These are phyloP conservation scores for Eublepharis macularius DNA, from an alignment of 2,113 vertebrate genomes.

Conservation along the genomic window DNA sequence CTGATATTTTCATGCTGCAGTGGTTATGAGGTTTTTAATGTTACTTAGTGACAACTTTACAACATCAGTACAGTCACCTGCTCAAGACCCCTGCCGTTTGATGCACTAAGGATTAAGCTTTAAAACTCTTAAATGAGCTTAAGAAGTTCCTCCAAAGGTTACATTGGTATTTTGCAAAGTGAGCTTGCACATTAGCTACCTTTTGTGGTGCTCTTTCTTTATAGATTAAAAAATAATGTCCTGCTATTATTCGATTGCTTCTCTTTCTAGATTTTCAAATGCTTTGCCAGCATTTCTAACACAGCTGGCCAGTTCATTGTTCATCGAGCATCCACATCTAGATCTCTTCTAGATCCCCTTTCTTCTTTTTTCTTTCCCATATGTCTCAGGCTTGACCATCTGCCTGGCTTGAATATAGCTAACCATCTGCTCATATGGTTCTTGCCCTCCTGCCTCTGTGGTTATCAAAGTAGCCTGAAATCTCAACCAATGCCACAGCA, in stretches of 20 bases:
- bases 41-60: slow-evolving; percentile 28
- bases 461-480: not conserved
- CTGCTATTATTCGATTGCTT: not conserved
- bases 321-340: not conserved
- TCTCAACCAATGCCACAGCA: not conserved
- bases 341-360: not conserved
- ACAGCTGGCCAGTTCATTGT: not conserved
- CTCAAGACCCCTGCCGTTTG: not conserved
- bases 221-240: not conserved
- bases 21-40: slow-evolving; percentile 30
- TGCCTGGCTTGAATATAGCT: too few relatives aligned
- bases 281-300: not conserved
- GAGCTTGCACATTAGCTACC: not conserved
- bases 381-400: not conserved
- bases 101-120: slow-evolving; percentile 20
- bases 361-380: not conserved
- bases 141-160: slow-evolving; percentile 1
- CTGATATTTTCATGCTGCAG: slow-evolving; percentile 43
- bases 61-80: not conserved
- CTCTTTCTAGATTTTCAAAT: not conserved
- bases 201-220: not conserved
- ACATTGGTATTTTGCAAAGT: slow-evolving; percentile 21
- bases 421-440: not conserved
- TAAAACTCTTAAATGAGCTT: not conserved
- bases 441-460: not conserved